Percentiles rank a stretch among this genome's conserved stretches.
phyloP scores from a whole-genome alignment of 2,113 vertebrate species.

The crab-eating macaque (Macaca fascicularis) region T2T-MFA8v1.1 NC_088378.1:40328001-40328500 shows the following conservation, averaged over 20 bases:
- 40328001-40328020: background rate
- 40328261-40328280: background rate
- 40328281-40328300: slow-evolving; percentile 1
- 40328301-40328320: slow-evolving; percentile 7
- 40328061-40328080: background rate
- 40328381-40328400: background rate
- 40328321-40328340: background rate
- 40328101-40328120: background rate
- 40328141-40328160: background rate
- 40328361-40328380: background rate
- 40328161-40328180: background rate
- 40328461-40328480: background rate
- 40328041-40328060: background rate
- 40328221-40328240: background rate
- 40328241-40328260: background rate
- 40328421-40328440: background rate
- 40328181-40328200: background rate
- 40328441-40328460: background rate
- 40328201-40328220: background rate
- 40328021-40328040: background rate
- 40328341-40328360: background rate
- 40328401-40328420: background rate
- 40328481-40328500: background rate
- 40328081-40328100: background rate
- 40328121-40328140: background rate